phyloP scores from a whole-genome alignment of 1,140 invertebrate species.

The Anoplolepis gracilipes region DNA sequence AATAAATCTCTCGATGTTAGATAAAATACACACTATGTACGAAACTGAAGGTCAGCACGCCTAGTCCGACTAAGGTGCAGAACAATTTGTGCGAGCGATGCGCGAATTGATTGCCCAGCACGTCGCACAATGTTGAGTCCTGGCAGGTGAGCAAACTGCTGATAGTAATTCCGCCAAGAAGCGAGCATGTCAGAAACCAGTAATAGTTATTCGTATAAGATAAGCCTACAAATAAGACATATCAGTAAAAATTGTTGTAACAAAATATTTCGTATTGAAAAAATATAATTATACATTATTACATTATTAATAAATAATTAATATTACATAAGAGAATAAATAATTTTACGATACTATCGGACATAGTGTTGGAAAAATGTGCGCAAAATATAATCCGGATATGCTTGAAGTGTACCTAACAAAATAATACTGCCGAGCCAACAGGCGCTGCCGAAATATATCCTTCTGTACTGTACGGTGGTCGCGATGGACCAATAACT shows the following conservation, averaged over 20 bases:
- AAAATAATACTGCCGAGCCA: conserved; percentile 50
- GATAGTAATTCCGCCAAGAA: conserved; percentile 56
- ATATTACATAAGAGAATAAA: neutral
- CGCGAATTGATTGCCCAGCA: conserved; percentile 48
- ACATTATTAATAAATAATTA: conserved; percentile 5
- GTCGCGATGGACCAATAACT: conserved; percentile 41
- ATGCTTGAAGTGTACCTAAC: conserved; percentile 27
- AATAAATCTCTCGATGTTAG: conserved; percentile 32
- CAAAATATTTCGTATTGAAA: neutral
- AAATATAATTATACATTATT: neutral
- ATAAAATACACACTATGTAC: conserved; percentile 57
- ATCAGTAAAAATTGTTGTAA: neutral
- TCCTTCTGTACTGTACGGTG: conserved; percentile 46
- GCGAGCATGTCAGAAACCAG: conserved; percentile 37
- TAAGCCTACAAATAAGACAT: conserved; percentile 37
- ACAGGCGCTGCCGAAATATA: conserved; percentile 64
- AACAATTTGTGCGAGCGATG: conserved; percentile 46
- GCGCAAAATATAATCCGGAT: neutral
- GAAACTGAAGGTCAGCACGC: conserved; percentile 54
- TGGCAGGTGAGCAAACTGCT: conserved; percentile 46
- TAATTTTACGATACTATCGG: neutral
- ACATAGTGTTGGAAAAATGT: neutral
- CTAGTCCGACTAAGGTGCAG: conserved; percentile 62
- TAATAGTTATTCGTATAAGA: conserved; percentile 2
- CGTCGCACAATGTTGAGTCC: conserved; percentile 57